Evolutionary conservation across 2,113 vertebrate species (phyloP), one percentile per base, ranked within the genome.

Genomic region (Pelobates fuscus): DNA sequence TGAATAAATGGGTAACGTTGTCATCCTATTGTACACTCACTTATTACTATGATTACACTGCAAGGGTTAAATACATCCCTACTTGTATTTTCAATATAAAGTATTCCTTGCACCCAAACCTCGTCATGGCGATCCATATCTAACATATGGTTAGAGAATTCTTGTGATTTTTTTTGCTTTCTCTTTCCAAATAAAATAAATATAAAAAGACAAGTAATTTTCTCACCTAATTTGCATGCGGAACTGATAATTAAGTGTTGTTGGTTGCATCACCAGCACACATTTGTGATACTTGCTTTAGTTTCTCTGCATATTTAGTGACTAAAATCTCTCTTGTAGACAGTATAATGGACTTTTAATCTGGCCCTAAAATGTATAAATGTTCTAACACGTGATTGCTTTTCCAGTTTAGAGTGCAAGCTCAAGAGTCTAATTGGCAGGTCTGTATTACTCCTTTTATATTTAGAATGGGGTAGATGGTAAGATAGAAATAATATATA

Each of bases 211-310:
- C 87, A 89, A 89, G 89, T 86, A 88, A 89, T 90, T 91, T 92
- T 93, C 89, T 91, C 91, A 92, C 90, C 88, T 91, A 90, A 90
- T 93, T 92, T 92, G 87, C 87, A 86, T 88, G 85, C 85, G 87
- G 88, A 93, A 86, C 91, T 89, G 91, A 91, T 91, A 92, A 93
- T 92, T 89, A 92, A 92, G 90, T 91, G 90, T 86, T 89, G 88
- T 83, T 87, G 84, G 72, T 79, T 91, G 85, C 84, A 87, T 87
- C 86, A 87, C 81, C 84, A 88, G 86, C 78, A 84, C 80, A 83
- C 73, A 84, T 90, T 89, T 85, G 86, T 81, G 81, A 83, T 82
- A 80, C 85, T 86, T 91, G 86, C 87, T 84, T 78, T 80, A 84
- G 87, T 85, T 88, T 86, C 84, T 92, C 80, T 89, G 88, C 87